Conservation (phyloP, 2,888 invertebrate species). For the Spodoptera picta region DNA sequence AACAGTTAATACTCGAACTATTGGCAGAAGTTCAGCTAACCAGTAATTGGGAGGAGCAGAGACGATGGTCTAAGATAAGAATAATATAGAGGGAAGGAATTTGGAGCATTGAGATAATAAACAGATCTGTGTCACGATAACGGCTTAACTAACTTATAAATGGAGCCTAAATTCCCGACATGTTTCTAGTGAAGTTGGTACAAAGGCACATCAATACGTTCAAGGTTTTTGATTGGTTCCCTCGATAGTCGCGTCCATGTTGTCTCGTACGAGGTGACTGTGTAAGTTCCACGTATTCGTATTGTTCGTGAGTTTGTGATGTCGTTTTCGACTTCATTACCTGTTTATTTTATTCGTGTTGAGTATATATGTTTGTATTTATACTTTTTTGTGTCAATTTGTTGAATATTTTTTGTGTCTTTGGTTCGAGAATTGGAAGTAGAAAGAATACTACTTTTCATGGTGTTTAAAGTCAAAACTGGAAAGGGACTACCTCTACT, state of each 20-base stretch:
- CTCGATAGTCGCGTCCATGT: conserved; percentile 25
- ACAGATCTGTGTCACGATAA: conserved; percentile 42
- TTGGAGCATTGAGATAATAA: conserved; percentile 22
- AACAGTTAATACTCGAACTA: conserved; percentile 33
- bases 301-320: conserved; percentile 1
- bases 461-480: too few relatives aligned
- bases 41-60: conserved; percentile 31
- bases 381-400: too few relatives aligned
- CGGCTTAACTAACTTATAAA: conserved; percentile 36
- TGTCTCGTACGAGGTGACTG: conserved; percentile 15
- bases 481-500: too few relatives aligned
- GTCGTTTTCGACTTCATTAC: conserved; percentile 11
- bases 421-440: too few relatives aligned
- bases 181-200: conserved; percentile 35
- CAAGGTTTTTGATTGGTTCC: conserved; percentile 23
- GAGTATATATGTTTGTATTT: too few relatives aligned
- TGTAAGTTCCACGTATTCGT: background rate
- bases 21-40: conserved; percentile 22
- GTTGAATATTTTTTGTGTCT: too few relatives aligned
- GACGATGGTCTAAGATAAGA: conserved; percentile 21
- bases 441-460: too few relatives aligned
- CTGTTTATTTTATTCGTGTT: background rate
- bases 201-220: conserved; percentile 30
- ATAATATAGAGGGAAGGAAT: conserved; percentile 31
- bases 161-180: conserved; percentile 40